Evolutionary conservation across 2,797 vertebrate genomes (phyloP), one percentile per base, ranked within the genome.

Genomic region (Melanotaenia parkinsoni): DNA sequence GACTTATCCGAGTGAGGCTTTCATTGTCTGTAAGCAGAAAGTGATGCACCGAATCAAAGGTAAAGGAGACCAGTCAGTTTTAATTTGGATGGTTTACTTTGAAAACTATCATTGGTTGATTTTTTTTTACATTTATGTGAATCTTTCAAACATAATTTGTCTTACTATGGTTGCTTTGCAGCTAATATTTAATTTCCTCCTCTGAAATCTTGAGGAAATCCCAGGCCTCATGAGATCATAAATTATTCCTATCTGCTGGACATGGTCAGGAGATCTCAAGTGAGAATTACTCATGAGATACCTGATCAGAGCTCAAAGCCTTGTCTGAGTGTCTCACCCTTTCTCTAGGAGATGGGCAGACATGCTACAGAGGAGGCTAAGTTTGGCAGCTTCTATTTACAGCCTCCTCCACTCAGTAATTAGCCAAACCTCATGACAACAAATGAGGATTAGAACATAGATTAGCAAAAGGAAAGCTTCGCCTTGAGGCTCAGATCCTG

Each of bases 401-500:
- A 33, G 37, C 24, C 50, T 60, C 47, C 33, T 69, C 43, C 7
- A 13, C 13, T 26, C 24, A 5, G 12, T 43, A 18, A 62, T 40
- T 28, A 62, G 24, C 38, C 45, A 60, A 47, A 38, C 6, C 54
- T 65, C 43, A 51, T 5, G 24, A 51, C 9, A 22, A 32, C n/a
- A 38, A 13, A 58, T 51, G 43, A 51, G 43, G 54, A 64, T 37
- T 47, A 72, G 45, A 65, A 65, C 24, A 24, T 13, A 51, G 56
- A 58, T 64, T 38, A 58, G 61, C 24, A n/a, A 50, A 58, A 58
- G 10, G 40, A 64, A 50, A 64, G 62, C 61, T 50, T 37, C 14
- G n/a, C 26, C 63, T 53, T 37, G 32, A 64, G 63, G 47, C n/a
- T 37, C 63, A 33, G 45, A 30, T 72, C 61, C 38, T 14, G 26